Conservation (phyloP, 2,888 invertebrate species). For the Calameuta idolon region DNA sequence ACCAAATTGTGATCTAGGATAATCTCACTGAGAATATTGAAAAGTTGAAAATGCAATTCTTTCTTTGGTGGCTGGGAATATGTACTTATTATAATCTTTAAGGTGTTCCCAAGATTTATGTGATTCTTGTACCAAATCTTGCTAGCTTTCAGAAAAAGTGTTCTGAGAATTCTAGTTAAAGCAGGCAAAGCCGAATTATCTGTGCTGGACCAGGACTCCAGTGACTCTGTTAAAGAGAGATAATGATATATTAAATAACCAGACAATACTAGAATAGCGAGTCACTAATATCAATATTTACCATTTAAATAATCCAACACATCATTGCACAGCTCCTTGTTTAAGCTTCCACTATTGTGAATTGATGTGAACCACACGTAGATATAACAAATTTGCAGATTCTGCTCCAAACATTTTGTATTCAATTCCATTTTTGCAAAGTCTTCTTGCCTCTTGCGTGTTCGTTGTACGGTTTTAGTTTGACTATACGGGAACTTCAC, state of each 20-base stretch:
- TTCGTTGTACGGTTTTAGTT: constrained; percentile 52
- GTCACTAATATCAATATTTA: constrained; percentile 40
- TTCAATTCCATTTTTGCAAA: constrained; percentile 65
- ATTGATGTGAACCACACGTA: constrained; percentile 64
- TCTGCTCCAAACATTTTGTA: constrained; percentile 69
- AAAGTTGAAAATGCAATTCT: constrained; percentile 61
- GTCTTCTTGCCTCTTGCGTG: constrained; percentile 62
- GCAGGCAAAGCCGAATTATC: constrained; percentile 39
- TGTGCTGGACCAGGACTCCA: constrained; percentile 45
- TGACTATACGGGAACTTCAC: constrained; percentile 72
- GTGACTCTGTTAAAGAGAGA: constrained; percentile 40
- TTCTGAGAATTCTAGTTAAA: constrained; percentile 47
- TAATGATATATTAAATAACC: constrained; percentile 4
- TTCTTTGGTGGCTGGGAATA: constrained; percentile 43
- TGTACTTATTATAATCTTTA: constrained; percentile 42
- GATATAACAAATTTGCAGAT: constrained; percentile 69
- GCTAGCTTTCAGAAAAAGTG: constrained; percentile 52
- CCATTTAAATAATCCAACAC: constrained; percentile 71
- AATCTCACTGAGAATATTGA: constrained; percentile 68
- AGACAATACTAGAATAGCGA: not conserved
- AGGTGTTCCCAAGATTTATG: constrained; percentile 43
- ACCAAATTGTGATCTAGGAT: constrained; percentile 64
- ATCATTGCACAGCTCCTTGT: constrained; percentile 57
- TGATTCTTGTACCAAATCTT: constrained; percentile 52
- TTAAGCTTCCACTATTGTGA: constrained; percentile 68